These are phyloP conservation scores for Psephotus haematonotus DNA, from an alignment of 2,113 vertebrate genomes.

Conservation along the genomic window DNA sequence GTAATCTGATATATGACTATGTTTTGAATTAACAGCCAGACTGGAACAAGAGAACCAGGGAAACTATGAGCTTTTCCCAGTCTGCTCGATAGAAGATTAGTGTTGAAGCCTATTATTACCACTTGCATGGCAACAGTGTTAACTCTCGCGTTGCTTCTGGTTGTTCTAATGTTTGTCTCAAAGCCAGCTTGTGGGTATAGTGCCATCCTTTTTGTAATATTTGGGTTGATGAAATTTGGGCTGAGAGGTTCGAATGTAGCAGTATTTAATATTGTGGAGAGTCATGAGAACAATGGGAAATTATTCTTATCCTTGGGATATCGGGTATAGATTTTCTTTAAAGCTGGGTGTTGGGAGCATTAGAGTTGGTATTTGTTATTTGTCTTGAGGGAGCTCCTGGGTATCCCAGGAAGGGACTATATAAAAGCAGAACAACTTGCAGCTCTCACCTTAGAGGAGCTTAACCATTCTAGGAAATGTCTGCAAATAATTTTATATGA, in stretches of 20 bases:
- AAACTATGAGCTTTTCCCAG: not conserved
- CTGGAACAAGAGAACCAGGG: not conserved
- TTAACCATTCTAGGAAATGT: not conserved
- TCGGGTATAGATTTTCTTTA: not conserved
- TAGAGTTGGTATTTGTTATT: not conserved
- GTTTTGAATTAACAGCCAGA: slow-evolving; percentile 10
- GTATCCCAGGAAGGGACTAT: not conserved
- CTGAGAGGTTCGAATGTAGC: not conserved
- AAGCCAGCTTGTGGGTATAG: not conserved
- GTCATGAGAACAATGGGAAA: not conserved
- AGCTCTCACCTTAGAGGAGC: not conserved
- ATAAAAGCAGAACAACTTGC: not conserved
- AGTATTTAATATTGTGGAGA: not conserved
- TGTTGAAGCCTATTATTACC: not conserved
- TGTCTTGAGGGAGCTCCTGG: not conserved
- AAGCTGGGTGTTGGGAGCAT: not conserved
- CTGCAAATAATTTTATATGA: not conserved
- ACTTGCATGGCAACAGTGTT: not conserved
- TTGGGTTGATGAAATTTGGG: not conserved
- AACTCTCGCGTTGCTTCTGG: not conserved
- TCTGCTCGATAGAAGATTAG: not conserved
- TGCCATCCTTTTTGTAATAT: not conserved
- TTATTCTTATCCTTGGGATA: not conserved
- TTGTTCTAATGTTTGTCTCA: not conserved
- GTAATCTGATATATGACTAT: not conserved